Percentiles rank a stretch among this genome's conserved stretches.
Evolutionary conservation across 1,140 invertebrate genomes (phyloP).

Genomic region (Nasonia vitripennis): DNA sequence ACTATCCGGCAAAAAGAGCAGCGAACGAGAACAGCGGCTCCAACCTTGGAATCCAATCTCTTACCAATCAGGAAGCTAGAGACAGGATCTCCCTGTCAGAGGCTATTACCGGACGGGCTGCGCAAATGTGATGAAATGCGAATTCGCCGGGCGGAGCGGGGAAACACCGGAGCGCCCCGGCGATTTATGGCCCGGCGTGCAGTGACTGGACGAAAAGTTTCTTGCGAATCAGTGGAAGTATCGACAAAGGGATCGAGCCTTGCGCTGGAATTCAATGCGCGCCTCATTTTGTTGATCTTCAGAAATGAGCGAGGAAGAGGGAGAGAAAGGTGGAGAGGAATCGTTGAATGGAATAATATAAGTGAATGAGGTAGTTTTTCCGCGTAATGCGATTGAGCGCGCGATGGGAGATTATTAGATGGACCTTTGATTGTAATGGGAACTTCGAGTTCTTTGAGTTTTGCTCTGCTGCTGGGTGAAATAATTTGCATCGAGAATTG

Average conservation of each 20-base stretch:
- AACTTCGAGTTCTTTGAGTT: no score
- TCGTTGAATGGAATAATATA: neutral
- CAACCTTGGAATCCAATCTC: conserved; percentile 29
- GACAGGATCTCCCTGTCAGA: conserved; percentile 7
- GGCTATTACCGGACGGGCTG: neutral
- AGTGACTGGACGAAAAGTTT: neutral
- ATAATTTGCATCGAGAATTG: no score
- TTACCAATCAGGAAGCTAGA: conserved; percentile 15
- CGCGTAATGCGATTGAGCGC: neutral
- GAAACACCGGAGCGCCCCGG: neutral
- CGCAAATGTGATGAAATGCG: conserved; percentile 14
- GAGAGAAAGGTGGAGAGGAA: neutral
- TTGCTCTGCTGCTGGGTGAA: no score
- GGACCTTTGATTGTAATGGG: no score
- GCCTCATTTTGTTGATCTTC: neutral
- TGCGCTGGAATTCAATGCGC: neutral
- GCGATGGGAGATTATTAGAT: no score
- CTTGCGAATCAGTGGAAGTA: conserved; percentile 3
- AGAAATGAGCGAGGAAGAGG: neutral
- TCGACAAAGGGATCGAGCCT: neutral
- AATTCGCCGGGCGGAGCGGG: neutral
- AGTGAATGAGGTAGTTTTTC: neutral
- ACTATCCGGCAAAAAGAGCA: neutral
- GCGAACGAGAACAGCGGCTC: neutral
- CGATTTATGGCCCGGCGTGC: neutral